Evolutionary conservation across 2,113 vertebrate species (phyloP), one percentile per base, ranked within the genome.

Genomic region (Hippocampus zosterae): DNA sequence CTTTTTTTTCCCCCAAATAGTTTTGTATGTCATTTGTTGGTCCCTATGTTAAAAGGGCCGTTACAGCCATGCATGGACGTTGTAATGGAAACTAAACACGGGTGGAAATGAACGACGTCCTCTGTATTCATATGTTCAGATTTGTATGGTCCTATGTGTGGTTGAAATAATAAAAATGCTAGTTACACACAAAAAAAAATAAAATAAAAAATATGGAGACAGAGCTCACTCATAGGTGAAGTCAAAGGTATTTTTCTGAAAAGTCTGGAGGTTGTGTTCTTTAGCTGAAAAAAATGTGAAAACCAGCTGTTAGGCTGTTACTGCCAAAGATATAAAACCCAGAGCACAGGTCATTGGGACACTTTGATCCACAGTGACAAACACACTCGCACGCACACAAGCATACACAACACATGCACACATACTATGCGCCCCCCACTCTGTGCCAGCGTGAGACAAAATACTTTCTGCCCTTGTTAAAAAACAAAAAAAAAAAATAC

Each of bases 301-400:
- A 71, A 33, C 69, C 71, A 65, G 48, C 13, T 13, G 18, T 15
- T 46, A 44, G 16, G 44, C 57, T 70, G 40, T 6, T 8, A 33
- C 23, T 53, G 73, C 76, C 55, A 70, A 76, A 73, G 9, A 52
- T 5, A 69, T 10, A n/a, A 76, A 78, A 68, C 52, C 29, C 13
- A 19, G 19, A 15, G 2, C 27, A 46, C 8, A 23, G 6, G 67
- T 57, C 41, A 70, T 9, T 21, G 41, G 2, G 42, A 57, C 46
- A 23, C 37, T 67, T 3, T 52, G 50, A 77, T 25, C 63, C 44
- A 48, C 41, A 65, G 8, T 16, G 16, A 46, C 56, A 46, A 18
- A 52, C 19, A 44, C 42, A 44, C 42, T 11, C 42, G 15, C 46
- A 48, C 15, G 15, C 48, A 52, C 19, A 21, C 48, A 52, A 1